A percentile compares a stretch with the other conserved stretches of the same genome.
Evolutionary conservation across 2,113 vertebrate genomes (phyloP).

Genomic region (Silurus glanis): DNA sequence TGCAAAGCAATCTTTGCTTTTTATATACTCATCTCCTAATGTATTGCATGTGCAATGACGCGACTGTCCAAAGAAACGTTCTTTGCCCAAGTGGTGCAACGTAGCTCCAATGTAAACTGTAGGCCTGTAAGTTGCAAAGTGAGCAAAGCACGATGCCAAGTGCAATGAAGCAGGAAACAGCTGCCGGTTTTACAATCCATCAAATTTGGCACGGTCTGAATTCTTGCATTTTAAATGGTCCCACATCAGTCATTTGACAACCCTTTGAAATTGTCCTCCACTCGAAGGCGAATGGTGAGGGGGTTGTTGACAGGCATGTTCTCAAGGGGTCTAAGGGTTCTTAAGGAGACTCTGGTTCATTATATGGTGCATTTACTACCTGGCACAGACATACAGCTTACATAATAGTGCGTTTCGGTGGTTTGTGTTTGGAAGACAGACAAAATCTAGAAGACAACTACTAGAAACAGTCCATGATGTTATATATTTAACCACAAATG

Average conservation of each 20-base stretch:
- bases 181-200: constrained; percentile 49
- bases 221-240: constrained; percentile 51
- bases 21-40: not conserved
- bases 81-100: not conserved
- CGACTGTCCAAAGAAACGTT: not conserved
- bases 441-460: not conserved
- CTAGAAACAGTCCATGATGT: not conserved
- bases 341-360: constrained; percentile 53
- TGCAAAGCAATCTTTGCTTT: not conserved
- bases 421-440: not conserved
- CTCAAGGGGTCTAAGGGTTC: constrained; percentile 57
- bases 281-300: constrained; percentile 41
- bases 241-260: constrained; percentile 27
- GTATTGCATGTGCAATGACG: not conserved
- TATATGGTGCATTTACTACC: not conserved
- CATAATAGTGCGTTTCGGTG: not conserved
- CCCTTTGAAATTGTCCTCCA: constrained; percentile 53
- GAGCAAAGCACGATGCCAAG: constrained; percentile 28
- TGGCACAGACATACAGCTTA: not conserved
- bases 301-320: constrained; percentile 30
- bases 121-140: not conserved
- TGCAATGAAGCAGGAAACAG: constrained; percentile 53
- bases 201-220: constrained; percentile 43
- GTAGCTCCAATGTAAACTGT: not conserved
- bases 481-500: not conserved